Conservation (phyloP, 2,797 vertebrate species). For the Acanthornis magna region DNA sequence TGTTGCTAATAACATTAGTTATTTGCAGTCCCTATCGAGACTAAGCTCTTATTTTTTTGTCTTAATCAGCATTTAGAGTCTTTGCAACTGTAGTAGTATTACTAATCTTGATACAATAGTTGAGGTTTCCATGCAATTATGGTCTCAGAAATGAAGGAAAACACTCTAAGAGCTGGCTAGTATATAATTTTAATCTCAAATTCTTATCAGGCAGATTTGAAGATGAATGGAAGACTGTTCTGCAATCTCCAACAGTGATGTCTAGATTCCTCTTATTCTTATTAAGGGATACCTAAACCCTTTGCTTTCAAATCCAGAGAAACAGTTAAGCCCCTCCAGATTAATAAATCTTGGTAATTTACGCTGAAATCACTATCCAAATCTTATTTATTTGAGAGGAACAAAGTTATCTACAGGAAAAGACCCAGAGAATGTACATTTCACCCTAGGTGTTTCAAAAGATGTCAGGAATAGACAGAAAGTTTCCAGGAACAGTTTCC, state of each 20-base stretch:
- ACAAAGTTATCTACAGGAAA: neutral
- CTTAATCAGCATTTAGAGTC: neutral
- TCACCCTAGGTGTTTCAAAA: neutral
- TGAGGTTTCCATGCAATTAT: neutral
- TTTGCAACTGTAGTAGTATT: neutral
- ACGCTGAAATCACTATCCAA: neutral
- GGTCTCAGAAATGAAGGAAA: neutral
- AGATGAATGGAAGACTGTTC: neutral
- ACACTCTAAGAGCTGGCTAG: neutral
- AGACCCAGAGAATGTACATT: neutral
- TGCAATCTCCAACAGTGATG: neutral
- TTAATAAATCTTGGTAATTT: neutral
- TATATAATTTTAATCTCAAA: neutral
- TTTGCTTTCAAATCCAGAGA: neutral
- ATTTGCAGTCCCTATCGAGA: neutral
- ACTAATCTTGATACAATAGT: neutral
- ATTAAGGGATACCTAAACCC: neutral
- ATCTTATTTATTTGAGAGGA: neutral
- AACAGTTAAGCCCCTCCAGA: neutral
- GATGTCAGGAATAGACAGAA: neutral
- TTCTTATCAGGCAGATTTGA: neutral
- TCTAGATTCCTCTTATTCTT: neutral
- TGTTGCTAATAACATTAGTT: neutral
- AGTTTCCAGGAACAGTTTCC: neutral
- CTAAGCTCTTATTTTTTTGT: neutral